Percentiles rank a stretch among this genome's conserved stretches.
These are phyloP conservation scores for Drosophila tanythrix DNA, from an alignment of 2,888 invertebrate species.

Conservation along the genomic window DNA sequence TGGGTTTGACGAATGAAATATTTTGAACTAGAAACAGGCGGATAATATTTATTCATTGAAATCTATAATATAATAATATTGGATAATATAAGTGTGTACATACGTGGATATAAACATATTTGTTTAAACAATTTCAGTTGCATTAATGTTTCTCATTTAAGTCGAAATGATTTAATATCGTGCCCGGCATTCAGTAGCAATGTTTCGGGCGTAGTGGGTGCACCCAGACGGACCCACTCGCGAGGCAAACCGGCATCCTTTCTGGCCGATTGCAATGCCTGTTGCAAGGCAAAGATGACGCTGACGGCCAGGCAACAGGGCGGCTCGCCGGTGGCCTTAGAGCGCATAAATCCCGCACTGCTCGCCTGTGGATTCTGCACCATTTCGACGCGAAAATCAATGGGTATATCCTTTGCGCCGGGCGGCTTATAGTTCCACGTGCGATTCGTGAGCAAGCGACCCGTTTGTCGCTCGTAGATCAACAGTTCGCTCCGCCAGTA, in stretches of 20 bases:
- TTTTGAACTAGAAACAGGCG: too few species aligned
- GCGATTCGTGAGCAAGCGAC: constrained; percentile 89
- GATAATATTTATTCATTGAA: background rate
- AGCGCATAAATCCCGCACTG: constrained; percentile 88
- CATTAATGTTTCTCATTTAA: constrained; percentile 35
- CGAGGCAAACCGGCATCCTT: constrained; percentile 87
- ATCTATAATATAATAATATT: background rate
- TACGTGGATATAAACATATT: background rate
- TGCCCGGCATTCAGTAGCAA: constrained; percentile 78
- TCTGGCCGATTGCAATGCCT: constrained; percentile 89
- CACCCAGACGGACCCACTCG: constrained; percentile 80
- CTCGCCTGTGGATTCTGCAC: constrained; percentile 87
- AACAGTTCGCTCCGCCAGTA: constrained; percentile 91
- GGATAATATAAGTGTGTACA: background rate
- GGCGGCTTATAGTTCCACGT: constrained; percentile 94
- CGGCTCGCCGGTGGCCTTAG: constrained; percentile 90
- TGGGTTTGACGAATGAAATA: background rate
- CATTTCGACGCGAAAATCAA: constrained; percentile 90
- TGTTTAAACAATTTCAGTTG: background rate
- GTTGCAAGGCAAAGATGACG: constrained; percentile 88
- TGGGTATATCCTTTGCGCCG: constrained; percentile 91
- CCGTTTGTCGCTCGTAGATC: constrained; percentile 88
- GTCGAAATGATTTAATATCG: constrained; percentile 51
- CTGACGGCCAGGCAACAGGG: constrained; percentile 86
- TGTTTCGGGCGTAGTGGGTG: constrained; percentile 83